These are phyloP conservation scores for Bellardia pandia DNA, from an alignment of 2,888 invertebrate species.

Conservation along the genomic window DNA sequence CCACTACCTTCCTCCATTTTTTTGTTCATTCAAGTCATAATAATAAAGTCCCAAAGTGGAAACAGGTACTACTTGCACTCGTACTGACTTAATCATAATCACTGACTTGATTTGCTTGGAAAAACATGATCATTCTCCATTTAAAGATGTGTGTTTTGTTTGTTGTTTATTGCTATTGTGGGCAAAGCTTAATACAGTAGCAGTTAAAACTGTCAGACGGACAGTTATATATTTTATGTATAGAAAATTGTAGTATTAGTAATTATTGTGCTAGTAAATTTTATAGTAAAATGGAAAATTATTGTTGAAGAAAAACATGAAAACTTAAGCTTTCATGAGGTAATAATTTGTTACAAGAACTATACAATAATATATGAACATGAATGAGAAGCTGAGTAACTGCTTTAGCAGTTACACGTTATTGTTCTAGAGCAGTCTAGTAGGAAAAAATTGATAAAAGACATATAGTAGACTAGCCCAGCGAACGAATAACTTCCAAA, in stretches of 20 bases:
- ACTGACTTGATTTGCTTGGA: conserved; percentile 17
- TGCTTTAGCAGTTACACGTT: background rate
- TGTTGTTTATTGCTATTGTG: background rate
- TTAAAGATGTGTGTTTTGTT: conserved; percentile 6
- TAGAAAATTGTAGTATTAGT: conserved; percentile 5
- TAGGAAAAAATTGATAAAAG: background rate
- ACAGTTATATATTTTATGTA: conserved; percentile 5
- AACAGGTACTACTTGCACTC: background rate
- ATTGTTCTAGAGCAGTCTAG: background rate
- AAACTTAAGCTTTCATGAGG: conserved; percentile 28
- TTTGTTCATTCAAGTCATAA: conserved; percentile 1
- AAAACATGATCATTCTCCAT: conserved; percentile 15
- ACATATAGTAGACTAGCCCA: no score
- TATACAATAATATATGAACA: background rate
- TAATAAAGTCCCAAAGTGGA: conserved; percentile 7
- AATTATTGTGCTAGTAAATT: conserved; percentile 29
- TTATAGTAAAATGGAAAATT: conserved; percentile 22
- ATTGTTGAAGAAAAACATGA: background rate
- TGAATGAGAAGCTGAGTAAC: background rate
- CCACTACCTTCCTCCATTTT: background rate
- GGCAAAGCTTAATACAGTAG: conserved; percentile 29
- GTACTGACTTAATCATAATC: background rate
- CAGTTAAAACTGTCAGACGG: conserved; percentile 33
- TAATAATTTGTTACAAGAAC: conserved; percentile 43
- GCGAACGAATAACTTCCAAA: no score